phyloP scores from a whole-genome alignment of 2,888 invertebrate genomes.

The Mimachlamys varia region DNA sequence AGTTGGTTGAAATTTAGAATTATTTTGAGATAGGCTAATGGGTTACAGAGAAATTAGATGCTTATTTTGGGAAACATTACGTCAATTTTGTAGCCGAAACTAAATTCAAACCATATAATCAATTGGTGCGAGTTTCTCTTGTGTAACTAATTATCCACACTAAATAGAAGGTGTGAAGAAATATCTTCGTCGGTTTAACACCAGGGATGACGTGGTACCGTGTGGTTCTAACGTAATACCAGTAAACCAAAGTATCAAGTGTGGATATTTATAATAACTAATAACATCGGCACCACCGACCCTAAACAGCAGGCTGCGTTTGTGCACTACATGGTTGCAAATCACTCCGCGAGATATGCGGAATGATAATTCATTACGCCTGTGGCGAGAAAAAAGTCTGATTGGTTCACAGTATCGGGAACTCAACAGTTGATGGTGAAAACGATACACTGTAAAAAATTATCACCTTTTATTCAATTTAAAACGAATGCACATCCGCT shows the following conservation, averaged over 20 bases:
- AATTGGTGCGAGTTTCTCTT: neutral
- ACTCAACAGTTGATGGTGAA: neutral
- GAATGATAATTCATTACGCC: neutral
- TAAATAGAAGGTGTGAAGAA: conserved; percentile 16
- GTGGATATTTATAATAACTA: neutral
- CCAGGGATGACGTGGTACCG: neutral
- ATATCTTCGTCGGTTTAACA: neutral
- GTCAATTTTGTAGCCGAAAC: conserved; percentile 18
- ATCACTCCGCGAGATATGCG: neutral
- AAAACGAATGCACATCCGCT: neutral
- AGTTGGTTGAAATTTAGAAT: neutral
- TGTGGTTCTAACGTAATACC: neutral
- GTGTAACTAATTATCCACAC: neutral
- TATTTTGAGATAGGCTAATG: conserved; percentile 20
- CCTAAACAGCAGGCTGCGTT: neutral
- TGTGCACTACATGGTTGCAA: neutral
- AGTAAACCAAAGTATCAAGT: neutral
- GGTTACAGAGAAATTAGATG: neutral
- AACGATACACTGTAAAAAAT: neutral
- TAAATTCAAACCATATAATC: conserved; percentile 10
- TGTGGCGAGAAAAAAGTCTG: neutral
- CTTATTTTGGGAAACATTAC: conserved; percentile 9
- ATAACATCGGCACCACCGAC: neutral
- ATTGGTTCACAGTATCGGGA: neutral
- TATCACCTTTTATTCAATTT: neutral